A percentile compares a stretch with the other conserved stretches of the same genome.
These are phyloP conservation scores for Harpalus rubripes DNA, from an alignment of 2,888 invertebrate species.

Conservation along the genomic window DNA sequence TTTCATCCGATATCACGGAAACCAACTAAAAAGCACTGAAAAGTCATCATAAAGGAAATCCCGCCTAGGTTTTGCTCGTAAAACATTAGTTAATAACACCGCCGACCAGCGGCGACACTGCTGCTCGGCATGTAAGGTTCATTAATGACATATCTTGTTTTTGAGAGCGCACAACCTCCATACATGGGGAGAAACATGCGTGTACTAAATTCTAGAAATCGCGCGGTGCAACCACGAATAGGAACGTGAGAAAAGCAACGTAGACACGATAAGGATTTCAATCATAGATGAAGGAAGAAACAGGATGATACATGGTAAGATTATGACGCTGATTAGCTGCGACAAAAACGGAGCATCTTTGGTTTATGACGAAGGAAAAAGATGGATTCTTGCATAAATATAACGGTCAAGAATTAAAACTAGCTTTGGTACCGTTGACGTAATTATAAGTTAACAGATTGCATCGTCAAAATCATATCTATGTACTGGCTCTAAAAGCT, in stretches of 20 bases:
- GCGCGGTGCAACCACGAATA: slow-evolving; percentile 56
- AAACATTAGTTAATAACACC: slow-evolving; percentile 56
- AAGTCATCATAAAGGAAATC: slow-evolving; percentile 44
- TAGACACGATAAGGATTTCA: slow-evolving; percentile 8
- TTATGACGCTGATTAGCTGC: neutral
- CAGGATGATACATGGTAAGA: neutral
- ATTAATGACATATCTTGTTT: slow-evolving; percentile 66
- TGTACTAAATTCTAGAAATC: slow-evolving; percentile 66
- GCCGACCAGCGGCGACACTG: slow-evolving; percentile 24
- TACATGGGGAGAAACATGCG: slow-evolving; percentile 66
- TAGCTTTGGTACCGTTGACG: too few relatives aligned
- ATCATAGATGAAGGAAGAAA: neutral
- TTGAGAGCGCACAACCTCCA: slow-evolving; percentile 55
- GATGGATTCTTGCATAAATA: neutral
- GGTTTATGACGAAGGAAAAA: neutral
- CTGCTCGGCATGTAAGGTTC: slow-evolving; percentile 43
- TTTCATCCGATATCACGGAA: slow-evolving; percentile 14
- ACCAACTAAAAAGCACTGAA: slow-evolving; percentile 35
- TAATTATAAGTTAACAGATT: too few relatives aligned
- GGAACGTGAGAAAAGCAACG: slow-evolving; percentile 62
- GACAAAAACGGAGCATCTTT: neutral
- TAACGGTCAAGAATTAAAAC: neutral
- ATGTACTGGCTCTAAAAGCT: too few relatives aligned
- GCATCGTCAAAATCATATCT: too few relatives aligned
- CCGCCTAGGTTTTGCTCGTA: slow-evolving; percentile 50